Percentiles rank a stretch among this genome's conserved stretches.
These are phyloP conservation scores for Merluccius polli DNA, from an alignment of 2,797 vertebrate genomes.

Conservation along the genomic window DNA sequence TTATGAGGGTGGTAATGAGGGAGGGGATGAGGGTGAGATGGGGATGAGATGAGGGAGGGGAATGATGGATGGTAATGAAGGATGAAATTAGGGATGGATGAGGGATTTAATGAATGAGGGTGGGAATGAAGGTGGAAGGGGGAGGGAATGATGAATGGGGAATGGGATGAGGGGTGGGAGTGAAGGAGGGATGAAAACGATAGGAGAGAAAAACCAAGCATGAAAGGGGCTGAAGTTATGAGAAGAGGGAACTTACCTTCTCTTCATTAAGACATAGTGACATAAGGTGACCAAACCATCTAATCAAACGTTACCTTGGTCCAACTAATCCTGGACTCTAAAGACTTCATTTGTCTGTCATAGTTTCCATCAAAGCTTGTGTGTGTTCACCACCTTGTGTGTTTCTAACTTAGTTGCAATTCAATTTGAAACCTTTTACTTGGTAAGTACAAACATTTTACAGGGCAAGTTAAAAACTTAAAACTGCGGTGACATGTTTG, in stretches of 20 bases:
- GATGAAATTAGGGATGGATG: not conserved
- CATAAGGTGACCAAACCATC: constrained; percentile 40
- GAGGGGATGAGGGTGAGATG: not conserved
- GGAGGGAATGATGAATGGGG: not conserved
- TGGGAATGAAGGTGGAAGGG: constrained; percentile 9
- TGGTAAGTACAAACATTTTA: too few species aligned
- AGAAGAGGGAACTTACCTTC: constrained; percentile 67
- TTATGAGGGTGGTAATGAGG: not conserved
- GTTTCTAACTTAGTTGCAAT: constrained; percentile 4
- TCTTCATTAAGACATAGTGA: constrained; percentile 50
- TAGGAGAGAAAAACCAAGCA: constrained; percentile 9
- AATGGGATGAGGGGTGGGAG: constrained; percentile 12
- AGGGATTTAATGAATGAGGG: not conserved
- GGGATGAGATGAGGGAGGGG: not conserved
- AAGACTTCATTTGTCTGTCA: constrained; percentile 16
- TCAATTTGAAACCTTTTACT: not conserved
- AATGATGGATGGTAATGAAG: not conserved
- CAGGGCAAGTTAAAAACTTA: not conserved
- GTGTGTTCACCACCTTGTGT: constrained; percentile 43
- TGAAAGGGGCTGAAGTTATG: constrained; percentile 22
- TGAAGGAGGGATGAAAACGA: constrained; percentile 16
- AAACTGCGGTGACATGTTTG: not conserved
- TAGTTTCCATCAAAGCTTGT: constrained; percentile 53
- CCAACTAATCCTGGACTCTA: constrained; percentile 9
- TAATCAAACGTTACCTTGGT: constrained; percentile 9